Percentiles rank a stretch among this genome's conserved stretches.
Conservation (phyloP, 2,113 vertebrate genomes). For the Scopus umbretta region DNA sequence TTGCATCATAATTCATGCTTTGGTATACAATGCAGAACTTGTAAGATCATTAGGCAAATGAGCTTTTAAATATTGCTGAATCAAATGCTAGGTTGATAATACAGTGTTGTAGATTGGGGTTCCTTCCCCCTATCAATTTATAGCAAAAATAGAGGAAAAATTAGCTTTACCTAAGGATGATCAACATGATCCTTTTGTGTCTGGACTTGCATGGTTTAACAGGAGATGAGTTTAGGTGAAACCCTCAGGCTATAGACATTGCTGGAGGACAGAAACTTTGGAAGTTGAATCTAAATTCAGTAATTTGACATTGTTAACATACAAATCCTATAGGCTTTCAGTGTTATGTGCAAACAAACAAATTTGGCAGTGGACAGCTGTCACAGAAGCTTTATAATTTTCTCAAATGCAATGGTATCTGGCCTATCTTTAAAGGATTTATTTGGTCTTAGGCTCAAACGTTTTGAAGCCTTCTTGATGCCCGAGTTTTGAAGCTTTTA, state of each 20-base stretch:
- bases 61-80: conserved; percentile 7
- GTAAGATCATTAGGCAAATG: not conserved
- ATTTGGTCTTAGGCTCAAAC: not conserved
- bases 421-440: not conserved
- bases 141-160: not conserved
- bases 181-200: not conserved
- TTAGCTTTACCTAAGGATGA: not conserved
- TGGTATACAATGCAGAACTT: not conserved
- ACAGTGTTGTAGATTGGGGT: not conserved
- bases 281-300: not conserved
- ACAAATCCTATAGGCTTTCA: not conserved
- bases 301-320: not conserved
- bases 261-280: not conserved
- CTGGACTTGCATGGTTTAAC: not conserved
- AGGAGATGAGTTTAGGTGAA: not conserved
- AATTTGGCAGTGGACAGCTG: not conserved
- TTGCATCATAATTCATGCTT: not conserved
- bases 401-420: not conserved
- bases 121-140: not conserved
- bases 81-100: not conserved
- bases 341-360: not conserved
- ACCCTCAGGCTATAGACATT: not conserved
- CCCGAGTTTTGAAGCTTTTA: not conserved
- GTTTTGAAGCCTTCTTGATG: not conserved
- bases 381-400: not conserved